Evolutionary conservation across 2,797 vertebrate genomes (phyloP), one percentile per base, ranked within the genome.

Genomic region (Prunella strophiata): DNA sequence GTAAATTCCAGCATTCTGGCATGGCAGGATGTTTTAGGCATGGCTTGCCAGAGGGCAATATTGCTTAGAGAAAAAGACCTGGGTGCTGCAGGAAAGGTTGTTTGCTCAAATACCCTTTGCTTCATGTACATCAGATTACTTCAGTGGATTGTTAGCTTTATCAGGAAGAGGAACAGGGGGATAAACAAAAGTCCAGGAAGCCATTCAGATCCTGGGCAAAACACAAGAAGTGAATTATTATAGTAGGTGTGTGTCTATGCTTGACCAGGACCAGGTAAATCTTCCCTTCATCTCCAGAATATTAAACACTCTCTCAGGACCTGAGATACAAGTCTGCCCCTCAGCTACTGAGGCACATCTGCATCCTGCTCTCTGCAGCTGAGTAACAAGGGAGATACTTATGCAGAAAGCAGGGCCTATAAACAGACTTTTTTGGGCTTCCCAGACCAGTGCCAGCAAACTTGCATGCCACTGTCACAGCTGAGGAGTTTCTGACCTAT

Each of bases 181-280:
- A 52, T 32, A 32, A 40, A 12, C 25, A 30, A 51, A 42, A 16
- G 12, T 19, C 9, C 16, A 55, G 16, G 26, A 34, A 90, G 26
- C 4, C 5, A 2, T 54, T 76, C n/a, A 59, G 40, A 5, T 13
- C 25, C 38, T 30, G 9, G 10, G 38, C 13, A 48, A 61, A 77
- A 29, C 4, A 10, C 1, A 3, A 48, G 34, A 43, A 34, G 9
- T 58, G 25, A 73, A 29, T 52, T 74, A 57, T 23, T 45, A 20
- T 5, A 36, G 54, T n/a, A n/a, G 10, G 5, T 2, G 2, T 26
- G 16, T 78, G 20, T 6, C 13, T 47, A 0, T 16, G 13, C n/a
- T 67, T 65, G 32, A 23, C 10, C 19, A 62, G n/a, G 43, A 34
- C 18, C 5, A 36, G 15, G 26, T 10, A 67, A 70, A 45, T 29